Percentiles rank a stretch among this genome's conserved stretches.
phyloP scores from a whole-genome alignment of 2,113 vertebrate genomes.

The Arizona elegans region DNA sequence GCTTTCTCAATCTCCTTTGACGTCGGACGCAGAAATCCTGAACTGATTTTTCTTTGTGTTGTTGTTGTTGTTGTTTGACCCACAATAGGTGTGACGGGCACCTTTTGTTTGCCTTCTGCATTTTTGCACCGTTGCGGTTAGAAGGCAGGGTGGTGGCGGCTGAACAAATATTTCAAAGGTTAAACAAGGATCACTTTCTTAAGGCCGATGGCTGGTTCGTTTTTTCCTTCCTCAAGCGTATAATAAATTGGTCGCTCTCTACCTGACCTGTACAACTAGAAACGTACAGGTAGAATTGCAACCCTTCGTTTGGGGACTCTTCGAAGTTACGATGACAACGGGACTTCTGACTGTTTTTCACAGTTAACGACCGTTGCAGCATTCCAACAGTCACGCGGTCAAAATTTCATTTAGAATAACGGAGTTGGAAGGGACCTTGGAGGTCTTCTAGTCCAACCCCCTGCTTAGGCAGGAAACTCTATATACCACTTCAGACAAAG shows the following conservation, averaged over 20 bases:
- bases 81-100: background rate
- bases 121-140: background rate
- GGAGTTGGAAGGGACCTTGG: too few species aligned
- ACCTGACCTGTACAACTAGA: background rate
- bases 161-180: background rate
- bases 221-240: background rate
- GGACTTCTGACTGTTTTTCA: too few species aligned
- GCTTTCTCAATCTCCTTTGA: background rate
- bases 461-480: too few species aligned
- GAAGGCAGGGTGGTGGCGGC: background rate
- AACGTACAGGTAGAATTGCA: background rate
- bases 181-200: background rate
- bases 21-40: background rate
- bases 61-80: background rate
- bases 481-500: too few species aligned
- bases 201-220: background rate
- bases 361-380: too few species aligned
- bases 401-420: too few species aligned
- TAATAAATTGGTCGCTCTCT: background rate
- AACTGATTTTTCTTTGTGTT: background rate
- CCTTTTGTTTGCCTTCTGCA: background rate
- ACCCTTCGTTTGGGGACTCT: background rate
- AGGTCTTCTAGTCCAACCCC: too few species aligned
- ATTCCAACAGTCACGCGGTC: too few species aligned
- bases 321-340: background rate